These are phyloP conservation scores for Lampris incognitus DNA, from an alignment of 2,113 vertebrate genomes.

Conservation along the genomic window DNA sequence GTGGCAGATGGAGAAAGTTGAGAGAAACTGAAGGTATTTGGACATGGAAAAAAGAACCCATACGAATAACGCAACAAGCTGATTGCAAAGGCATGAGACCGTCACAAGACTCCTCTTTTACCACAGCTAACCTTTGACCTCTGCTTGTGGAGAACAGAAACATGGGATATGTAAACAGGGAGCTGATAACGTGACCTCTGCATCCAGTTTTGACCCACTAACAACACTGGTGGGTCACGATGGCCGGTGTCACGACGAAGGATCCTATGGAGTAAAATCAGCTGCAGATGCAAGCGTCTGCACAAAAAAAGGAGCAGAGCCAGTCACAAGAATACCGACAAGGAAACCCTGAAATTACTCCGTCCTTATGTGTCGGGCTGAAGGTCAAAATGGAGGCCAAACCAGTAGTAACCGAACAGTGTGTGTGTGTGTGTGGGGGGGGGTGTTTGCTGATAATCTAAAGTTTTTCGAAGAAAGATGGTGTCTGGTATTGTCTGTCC, in stretches of 20 bases:
- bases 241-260: slow-evolving; percentile 5
- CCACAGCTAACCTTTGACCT: slow-evolving; percentile 2
- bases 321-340: slow-evolving; percentile 27
- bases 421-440: neutral
- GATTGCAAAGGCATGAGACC: slow-evolving; percentile 53
- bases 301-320: slow-evolving; percentile 20
- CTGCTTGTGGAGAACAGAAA: slow-evolving; percentile 15
- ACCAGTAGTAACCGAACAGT: slow-evolving; percentile 43
- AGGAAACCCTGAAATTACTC: slow-evolving; percentile 49
- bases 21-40: slow-evolving; percentile 19
- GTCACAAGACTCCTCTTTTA: slow-evolving; percentile 27
- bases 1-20: slow-evolving; percentile 10
- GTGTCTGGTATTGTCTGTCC: slow-evolving; percentile 28
- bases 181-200: slow-evolving; percentile 30
- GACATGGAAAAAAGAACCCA: slow-evolving; percentile 22
- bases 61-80: slow-evolving; percentile 37
- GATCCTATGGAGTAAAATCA: slow-evolving; percentile 20
- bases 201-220: slow-evolving; percentile 26
- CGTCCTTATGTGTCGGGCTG: slow-evolving; percentile 36
- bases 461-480: slow-evolving; percentile 22
- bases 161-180: slow-evolving; percentile 56
- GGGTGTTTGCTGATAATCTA: slow-evolving; percentile 25
- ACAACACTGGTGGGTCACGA: slow-evolving; percentile 4
- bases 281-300: slow-evolving; percentile 52
- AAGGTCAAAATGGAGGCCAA: slow-evolving; percentile 33